Evolutionary conservation across 2,797 vertebrate genomes (phyloP).

Genomic region (Xiphophorus birchmanni): DNA sequence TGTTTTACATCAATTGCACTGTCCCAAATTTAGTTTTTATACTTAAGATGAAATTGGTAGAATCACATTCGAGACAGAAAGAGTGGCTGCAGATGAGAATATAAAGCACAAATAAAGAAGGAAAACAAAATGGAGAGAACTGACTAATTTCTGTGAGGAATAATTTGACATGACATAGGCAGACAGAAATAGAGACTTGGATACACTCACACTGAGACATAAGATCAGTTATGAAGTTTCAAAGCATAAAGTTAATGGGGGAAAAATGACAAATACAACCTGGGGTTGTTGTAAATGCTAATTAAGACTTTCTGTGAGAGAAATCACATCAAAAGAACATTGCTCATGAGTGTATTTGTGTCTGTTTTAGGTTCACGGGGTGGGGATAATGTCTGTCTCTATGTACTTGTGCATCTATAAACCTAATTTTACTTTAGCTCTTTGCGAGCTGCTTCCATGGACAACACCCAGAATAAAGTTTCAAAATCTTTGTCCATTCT

Average conservation of each 20-base stretch:
- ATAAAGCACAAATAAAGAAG: constrained; percentile 42
- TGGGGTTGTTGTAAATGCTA: constrained; percentile 65
- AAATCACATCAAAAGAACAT: constrained; percentile 71
- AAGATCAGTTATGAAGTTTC: constrained; percentile 57
- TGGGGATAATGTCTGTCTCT: constrained; percentile 39
- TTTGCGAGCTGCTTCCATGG: constrained; percentile 36
- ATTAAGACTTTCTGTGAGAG: constrained; percentile 70
- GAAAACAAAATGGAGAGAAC: constrained; percentile 44
- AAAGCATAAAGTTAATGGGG: constrained; percentile 46
- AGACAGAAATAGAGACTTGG: constrained; percentile 66
- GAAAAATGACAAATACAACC: constrained; percentile 57
- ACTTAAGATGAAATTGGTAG: constrained; percentile 10
- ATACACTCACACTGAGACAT: constrained; percentile 38
- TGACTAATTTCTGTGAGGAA: constrained; percentile 30
- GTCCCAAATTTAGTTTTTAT: constrained; percentile 10
- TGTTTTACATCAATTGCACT: constrained; percentile 11
- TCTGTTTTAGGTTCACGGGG: constrained; percentile 34
- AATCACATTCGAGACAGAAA: constrained; percentile 6
- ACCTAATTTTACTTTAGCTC: constrained; percentile 38
- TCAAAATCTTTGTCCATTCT: constrained; percentile 59
- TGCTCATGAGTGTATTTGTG: constrained; percentile 29
- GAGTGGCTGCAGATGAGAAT: not conserved
- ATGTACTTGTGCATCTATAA: constrained; percentile 47
- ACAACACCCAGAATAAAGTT: constrained; percentile 56
- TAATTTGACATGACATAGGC: constrained; percentile 22